Percentiles rank a stretch among this genome's conserved stretches.
Evolutionary conservation across 2,797 vertebrate species (phyloP).

Genomic region (Argya squamiceps): DNA sequence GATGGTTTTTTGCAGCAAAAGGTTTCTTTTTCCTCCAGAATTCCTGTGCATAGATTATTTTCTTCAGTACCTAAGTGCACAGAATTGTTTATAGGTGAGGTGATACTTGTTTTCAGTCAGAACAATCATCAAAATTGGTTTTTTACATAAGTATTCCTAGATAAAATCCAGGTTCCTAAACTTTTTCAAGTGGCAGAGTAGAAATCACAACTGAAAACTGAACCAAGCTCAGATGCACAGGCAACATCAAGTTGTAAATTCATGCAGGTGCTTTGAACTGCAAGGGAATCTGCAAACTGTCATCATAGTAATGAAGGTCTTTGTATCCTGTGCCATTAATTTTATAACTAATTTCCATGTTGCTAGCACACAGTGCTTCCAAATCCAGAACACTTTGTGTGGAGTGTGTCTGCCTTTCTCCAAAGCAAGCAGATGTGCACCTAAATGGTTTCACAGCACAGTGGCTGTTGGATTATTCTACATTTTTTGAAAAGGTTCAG

Average conservation of each 20-base stretch:
- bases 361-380: not conserved
- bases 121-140: not conserved
- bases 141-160: not conserved
- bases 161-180: not conserved
- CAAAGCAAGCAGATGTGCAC: not conserved
- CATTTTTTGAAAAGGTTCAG: not conserved
- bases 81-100: not conserved
- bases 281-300: not conserved
- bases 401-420: not conserved
- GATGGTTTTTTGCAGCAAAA: not conserved
- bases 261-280: not conserved
- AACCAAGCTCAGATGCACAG: not conserved
- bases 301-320: not conserved
- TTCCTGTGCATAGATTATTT: not conserved
- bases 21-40: not conserved
- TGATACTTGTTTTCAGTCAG: not conserved
- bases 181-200: not conserved
- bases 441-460: fast-evolving
- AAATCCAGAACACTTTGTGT: not conserved
- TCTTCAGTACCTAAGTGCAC: not conserved
- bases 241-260: not conserved
- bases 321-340: not conserved
- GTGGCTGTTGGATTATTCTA: not conserved
- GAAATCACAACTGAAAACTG: not conserved
- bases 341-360: not conserved